Evolutionary conservation across 2,888 invertebrate species (phyloP), one percentile per base, ranked within the genome.

Genomic region (Eupithecia dodoneata): DNA sequence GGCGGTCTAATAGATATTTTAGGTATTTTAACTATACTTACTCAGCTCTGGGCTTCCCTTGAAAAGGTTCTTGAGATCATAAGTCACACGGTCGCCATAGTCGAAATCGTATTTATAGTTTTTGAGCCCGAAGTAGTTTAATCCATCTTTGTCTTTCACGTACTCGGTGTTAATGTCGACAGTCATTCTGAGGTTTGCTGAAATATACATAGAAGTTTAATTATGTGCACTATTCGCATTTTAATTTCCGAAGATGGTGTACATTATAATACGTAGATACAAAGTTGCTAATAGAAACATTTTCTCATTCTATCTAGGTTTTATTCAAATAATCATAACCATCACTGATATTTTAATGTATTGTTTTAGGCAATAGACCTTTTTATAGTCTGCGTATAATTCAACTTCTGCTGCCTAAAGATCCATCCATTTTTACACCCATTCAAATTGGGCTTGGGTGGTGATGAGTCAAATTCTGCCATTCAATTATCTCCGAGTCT

Each of bases 41-140:
- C 95, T 95, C 6, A 95, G 85, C 85, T 93, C 87, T 74, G 92
- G 90, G 87, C 91, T 94, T 75, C 91, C 93, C 78, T 92, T 94
- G 85, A 95, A 94, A 44, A 95, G 84, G 81, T 94, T 94, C 77
- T 87, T 83, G 70, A 95, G 83, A 74, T 94, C 93, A 83, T 92
- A 94, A 0, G 86, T 80, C 12, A 94, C 90, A 49, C 88, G 89
- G 80, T 94, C 95, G 12, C 95, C 95, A 75, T 93, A 94, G 81
- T 91, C 89, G 72, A 93, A 93, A 6, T 90, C 85, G 81, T 94
- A 94, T 81, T 91, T 93, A 84, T 94, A 94, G 81, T 88, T 90
- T 80, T 85, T 93, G 5, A 94, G 3, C n/a, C 82, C 88, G 72
- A 93, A 93, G 79, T 93, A 89, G 80, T 91, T 86, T 0, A 87